A percentile compares a stretch with the other conserved stretches of the same genome.
Evolutionary conservation across 2,797 vertebrate species (phyloP).

Genomic region (Mormyrus proboscirostris): DNA sequence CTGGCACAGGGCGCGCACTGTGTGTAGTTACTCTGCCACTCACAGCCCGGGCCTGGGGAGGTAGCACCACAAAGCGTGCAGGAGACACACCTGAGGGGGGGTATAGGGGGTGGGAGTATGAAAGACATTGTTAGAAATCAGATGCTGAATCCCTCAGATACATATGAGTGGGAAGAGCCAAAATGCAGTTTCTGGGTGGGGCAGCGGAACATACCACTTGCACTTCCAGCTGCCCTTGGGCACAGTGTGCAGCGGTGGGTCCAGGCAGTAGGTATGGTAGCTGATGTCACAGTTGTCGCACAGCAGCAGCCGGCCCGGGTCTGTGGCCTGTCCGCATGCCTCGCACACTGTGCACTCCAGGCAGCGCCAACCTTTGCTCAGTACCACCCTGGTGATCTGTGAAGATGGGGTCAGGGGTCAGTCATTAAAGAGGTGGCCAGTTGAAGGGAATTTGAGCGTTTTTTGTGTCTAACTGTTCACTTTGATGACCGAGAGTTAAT

Average conservation of each 20-base stretch:
- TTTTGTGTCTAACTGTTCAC: not conserved
- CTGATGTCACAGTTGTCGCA: slow-evolving; percentile 95
- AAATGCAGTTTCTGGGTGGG: not conserved
- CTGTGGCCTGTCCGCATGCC: slow-evolving; percentile 83
- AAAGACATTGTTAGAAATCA: not conserved
- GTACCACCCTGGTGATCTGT: slow-evolving; percentile 84
- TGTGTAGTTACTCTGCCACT: slow-evolving; percentile 95
- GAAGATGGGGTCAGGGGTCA: not conserved
- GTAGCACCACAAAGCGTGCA: slow-evolving; percentile 87
- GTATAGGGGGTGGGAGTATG: not conserved
- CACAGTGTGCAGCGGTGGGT: slow-evolving; percentile 82
- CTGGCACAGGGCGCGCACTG: slow-evolving; percentile 87
- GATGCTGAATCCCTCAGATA: not conserved
- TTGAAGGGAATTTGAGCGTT: not conserved
- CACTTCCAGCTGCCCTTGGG: slow-evolving; percentile 94
- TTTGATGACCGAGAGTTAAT: not conserved
- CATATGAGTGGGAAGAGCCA: not conserved
- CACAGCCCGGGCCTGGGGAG: slow-evolving; percentile 77
- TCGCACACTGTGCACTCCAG: slow-evolving; percentile 92
- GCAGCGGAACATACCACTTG: slow-evolving; percentile 72
- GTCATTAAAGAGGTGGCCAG: not conserved
- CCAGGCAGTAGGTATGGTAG: slow-evolving; percentile 91
- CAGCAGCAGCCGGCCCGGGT: slow-evolving; percentile 79
- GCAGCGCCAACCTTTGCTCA: slow-evolving; percentile 92
- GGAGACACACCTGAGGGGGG: slow-evolving; percentile 82